Evolutionary conservation across 2,113 vertebrate genomes (phyloP).

Genomic region (Ploceus nigricollis): DNA sequence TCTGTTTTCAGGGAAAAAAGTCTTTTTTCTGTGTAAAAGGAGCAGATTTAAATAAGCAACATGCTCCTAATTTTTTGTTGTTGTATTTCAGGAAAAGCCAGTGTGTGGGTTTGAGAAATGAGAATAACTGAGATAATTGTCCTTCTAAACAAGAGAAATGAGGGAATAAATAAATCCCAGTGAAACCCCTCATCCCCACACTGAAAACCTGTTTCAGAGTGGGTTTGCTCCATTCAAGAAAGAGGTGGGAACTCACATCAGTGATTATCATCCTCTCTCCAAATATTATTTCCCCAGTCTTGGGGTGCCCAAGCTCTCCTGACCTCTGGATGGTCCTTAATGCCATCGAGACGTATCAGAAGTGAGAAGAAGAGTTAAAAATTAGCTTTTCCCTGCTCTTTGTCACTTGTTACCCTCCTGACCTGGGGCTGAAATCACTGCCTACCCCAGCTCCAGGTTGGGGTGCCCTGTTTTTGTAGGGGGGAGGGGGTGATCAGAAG

Average conservation of each 20-base stretch:
- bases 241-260: background rate
- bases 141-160: background rate
- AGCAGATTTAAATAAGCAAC: background rate
- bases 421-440: background rate
- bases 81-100: background rate
- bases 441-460: background rate
- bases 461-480: background rate
- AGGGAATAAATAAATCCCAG: background rate
- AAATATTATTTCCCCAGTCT: background rate
- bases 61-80: rapidly evolving
- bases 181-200: background rate
- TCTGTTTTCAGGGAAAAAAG: background rate
- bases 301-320: background rate
- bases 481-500: background rate
- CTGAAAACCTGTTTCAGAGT: background rate
- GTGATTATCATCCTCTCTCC: background rate
- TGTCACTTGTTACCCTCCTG: background rate
- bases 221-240: background rate
- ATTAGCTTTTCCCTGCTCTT: background rate
- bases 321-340: background rate
- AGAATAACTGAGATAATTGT: background rate
- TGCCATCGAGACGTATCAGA: rapidly evolving
- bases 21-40: background rate
- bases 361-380: background rate
- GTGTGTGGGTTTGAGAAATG: background rate